phyloP scores from a whole-genome alignment of 2,888 invertebrate genomes.

The Aporophyla nigra region DNA sequence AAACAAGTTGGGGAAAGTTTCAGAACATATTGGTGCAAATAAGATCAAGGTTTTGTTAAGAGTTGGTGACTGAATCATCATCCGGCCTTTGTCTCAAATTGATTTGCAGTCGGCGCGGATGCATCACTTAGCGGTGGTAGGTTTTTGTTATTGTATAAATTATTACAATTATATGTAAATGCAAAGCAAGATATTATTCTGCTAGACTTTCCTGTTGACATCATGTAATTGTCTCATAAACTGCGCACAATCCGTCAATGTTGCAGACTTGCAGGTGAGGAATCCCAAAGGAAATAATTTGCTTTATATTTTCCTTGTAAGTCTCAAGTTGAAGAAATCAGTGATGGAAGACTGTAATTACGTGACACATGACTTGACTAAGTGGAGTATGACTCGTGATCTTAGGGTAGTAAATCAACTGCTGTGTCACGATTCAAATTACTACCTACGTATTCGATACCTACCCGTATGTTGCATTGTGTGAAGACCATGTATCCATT shows the following conservation, averaged over 20 bases:
- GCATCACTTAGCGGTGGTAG: no score
- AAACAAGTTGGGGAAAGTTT: neutral
- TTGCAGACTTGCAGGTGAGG: neutral
- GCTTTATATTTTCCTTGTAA: constrained; percentile 23
- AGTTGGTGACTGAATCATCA: neutral
- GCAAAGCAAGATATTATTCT: neutral
- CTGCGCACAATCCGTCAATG: neutral
- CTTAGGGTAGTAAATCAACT: neutral
- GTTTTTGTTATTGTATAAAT: neutral
- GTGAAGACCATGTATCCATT: neutral
- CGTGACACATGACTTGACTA: neutral
- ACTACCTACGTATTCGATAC: neutral
- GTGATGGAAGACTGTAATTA: neutral
- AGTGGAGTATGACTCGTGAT: neutral
- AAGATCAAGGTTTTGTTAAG: neutral
- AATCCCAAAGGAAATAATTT: constrained; percentile 12
- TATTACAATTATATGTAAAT: neutral
- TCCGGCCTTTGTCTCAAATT: neutral
- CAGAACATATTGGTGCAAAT: no score
- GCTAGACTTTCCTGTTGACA: constrained; percentile 3
- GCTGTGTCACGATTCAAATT: neutral
- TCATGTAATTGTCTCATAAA: neutral
- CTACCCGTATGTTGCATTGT: neutral
- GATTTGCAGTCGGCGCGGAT: no score
- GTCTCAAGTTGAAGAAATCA: neutral